These are phyloP conservation scores for Dynastes maya DNA, from an alignment of 2,888 invertebrate genomes.

Conservation along the genomic window DNA sequence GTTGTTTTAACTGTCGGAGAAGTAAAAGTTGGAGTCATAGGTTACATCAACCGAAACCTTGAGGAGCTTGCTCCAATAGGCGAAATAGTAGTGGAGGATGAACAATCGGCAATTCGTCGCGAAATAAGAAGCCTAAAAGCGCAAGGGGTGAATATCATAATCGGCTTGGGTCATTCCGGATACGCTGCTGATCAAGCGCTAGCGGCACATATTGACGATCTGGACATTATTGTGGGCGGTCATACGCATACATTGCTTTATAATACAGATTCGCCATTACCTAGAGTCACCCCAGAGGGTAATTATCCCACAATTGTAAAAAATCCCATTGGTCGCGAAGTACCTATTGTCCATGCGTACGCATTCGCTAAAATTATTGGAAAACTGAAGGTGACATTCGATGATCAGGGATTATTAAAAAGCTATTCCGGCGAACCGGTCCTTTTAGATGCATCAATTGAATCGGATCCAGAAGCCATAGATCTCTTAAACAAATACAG, in stretches of 20 bases:
- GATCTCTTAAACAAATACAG: conserved; percentile 76
- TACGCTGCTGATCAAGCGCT: conserved; percentile 84
- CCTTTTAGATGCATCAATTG: conserved; percentile 77
- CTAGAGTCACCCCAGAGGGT: conserved; percentile 71
- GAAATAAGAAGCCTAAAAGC: conserved; percentile 64
- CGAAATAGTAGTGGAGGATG: conserved; percentile 29
- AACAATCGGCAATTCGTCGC: conserved; percentile 11
- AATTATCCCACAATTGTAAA: conserved; percentile 84
- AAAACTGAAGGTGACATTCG: conserved; percentile 79
- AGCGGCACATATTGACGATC: conserved; percentile 81
- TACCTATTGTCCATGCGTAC: conserved; percentile 91
- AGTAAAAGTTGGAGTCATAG: conserved; percentile 84
- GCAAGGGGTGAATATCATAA: conserved; percentile 83
- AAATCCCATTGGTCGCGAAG: conserved; percentile 80
- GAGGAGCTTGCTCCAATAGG: conserved; percentile 56
- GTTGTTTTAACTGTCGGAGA: conserved; percentile 78
- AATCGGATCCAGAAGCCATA: conserved; percentile 79
- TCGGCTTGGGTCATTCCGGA: conserved; percentile 93
- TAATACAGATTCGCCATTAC: conserved; percentile 80
- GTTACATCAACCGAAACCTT: conserved; percentile 90
- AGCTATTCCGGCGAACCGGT: conserved; percentile 83
- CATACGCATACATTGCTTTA: conserved; percentile 94
- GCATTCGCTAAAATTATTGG: conserved; percentile 94
- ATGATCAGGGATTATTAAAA: conserved; percentile 80
- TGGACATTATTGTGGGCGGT: conserved; percentile 92